Percentiles rank a stretch among this genome's conserved stretches.
phyloP scores from a whole-genome alignment of 2,113 vertebrate genomes.

The Sylvietta virens region DNA sequence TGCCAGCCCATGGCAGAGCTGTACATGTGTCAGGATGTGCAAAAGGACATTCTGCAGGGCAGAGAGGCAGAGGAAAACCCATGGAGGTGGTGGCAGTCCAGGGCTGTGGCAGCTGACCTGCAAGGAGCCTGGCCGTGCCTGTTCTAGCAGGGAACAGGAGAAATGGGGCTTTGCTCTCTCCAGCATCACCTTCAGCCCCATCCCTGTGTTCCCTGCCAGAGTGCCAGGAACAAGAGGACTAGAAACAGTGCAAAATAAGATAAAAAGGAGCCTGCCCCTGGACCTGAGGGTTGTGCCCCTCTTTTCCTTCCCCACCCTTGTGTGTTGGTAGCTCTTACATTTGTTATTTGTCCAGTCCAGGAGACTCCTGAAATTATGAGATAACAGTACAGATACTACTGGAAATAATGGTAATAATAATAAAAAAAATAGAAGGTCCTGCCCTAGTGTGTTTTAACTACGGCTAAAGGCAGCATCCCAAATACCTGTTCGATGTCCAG shows the following conservation, averaged over 20 bases:
- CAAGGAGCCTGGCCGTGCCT: fast-evolving
- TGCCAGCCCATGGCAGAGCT: neutral
- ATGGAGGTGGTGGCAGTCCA: neutral
- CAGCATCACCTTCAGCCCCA: neutral
- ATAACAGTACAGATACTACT: neutral
- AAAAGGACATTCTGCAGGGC: neutral
- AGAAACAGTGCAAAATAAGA: neutral
- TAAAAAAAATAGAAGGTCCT: neutral
- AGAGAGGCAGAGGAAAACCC: neutral
- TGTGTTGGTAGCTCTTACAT: neutral
- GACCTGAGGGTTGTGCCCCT: neutral
- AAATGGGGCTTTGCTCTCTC: neutral
- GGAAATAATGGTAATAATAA: neutral
- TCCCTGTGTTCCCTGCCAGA: neutral
- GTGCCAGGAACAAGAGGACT: neutral
- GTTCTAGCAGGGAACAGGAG: neutral
- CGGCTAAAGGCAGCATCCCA: neutral
- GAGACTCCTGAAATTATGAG: neutral
- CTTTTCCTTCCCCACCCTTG: neutral
- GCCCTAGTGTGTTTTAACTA: neutral
- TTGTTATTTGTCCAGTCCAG: neutral
- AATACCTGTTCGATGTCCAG: neutral
- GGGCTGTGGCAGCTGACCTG: neutral
- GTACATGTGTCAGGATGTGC: neutral
- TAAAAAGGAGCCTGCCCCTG: fast-evolving